These are phyloP conservation scores for Sesamia inferens DNA, from an alignment of 2,888 invertebrate species.

Conservation along the genomic window DNA sequence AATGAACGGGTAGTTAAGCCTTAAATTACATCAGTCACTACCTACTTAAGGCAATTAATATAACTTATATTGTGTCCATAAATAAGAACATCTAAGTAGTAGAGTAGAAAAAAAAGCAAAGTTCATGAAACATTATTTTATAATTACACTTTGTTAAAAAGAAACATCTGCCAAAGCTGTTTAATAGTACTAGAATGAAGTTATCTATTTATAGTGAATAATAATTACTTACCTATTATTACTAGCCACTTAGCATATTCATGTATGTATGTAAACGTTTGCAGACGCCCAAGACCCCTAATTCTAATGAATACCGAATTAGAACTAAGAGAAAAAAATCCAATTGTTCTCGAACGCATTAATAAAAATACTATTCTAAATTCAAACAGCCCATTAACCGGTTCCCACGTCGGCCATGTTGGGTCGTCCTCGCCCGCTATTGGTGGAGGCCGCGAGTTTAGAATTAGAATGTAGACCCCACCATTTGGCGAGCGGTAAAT, in stretches of 20 bases:
- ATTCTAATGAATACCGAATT: conserved; percentile 57
- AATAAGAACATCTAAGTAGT: not conserved
- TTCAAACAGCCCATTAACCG: conserved; percentile 89
- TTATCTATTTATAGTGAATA: conserved; percentile 16
- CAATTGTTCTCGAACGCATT: conserved; percentile 85
- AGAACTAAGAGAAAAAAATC: conserved; percentile 72
- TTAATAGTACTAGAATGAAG: conserved; percentile 13
- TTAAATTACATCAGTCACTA: conserved; percentile 22
- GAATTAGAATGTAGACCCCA: conserved; percentile 90
- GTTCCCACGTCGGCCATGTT: conserved; percentile 90
- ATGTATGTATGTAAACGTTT: conserved; percentile 27
- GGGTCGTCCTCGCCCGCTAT: conserved; percentile 88
- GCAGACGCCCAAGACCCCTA: conserved; percentile 46
- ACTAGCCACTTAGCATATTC: conserved; percentile 37
- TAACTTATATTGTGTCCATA: not conserved
- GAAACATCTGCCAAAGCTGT: conserved; percentile 42
- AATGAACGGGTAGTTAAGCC: conserved; percentile 25
- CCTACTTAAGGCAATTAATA: conserved; percentile 17
- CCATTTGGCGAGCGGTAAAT: conserved; percentile 89
- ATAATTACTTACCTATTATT: conserved; percentile 35
- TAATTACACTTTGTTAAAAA: conserved; percentile 3
- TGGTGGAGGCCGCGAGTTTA: conserved; percentile 88
- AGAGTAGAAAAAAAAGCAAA: not conserved
- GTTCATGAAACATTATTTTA: not conserved
- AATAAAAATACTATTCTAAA: conserved; percentile 90